Evolutionary conservation across 2,888 invertebrate genomes (phyloP), one percentile per base, ranked within the genome.

Genomic region (Tuta absoluta): DNA sequence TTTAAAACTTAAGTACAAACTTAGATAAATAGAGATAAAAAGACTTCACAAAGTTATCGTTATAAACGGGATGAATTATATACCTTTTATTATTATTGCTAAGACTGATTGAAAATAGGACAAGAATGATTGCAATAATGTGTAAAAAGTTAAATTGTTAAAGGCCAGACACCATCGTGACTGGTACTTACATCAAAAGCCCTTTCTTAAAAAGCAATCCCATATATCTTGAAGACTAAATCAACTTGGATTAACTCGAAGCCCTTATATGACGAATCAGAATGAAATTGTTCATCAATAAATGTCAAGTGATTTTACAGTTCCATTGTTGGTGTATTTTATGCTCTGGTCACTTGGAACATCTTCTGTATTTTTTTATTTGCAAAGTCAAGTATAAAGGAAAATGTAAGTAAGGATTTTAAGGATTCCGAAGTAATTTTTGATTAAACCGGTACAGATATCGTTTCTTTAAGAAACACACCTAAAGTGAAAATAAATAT

Each of bases 281-380:
- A 23, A 21, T 49, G 21, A 53, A 23, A 23, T 24, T 23, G 14
- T 23, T 14, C 51, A 53, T 53, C 51, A 24, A 53, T 53, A 53
- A 53, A 53, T 23, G 23, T 53, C 51, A 5, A 53, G 51, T 53
- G 51, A 53, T 53, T 53, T 53, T 53, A 53, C 51, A 53, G 51
- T 53, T 53, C 23, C 51, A 23, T 53, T 23, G 21, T 24, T 12
- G 12, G 23, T 12, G 23, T 53, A 53, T 53, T 53, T 53, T 53
- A 53, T 53, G 21, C 21, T 51, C 11, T 21, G 11, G 1, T 51
- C 11, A 51, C 21, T 51, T 51, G 21, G 23, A 23, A 23, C 51
- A 24, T 53, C 24, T 21, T 14, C 5, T 24, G 45, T 45, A 45
- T 45, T n/a, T 45, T 45, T n/a, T 45, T 45, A 3, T 45, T 45